Evolutionary conservation across 2,797 vertebrate species (phyloP), one percentile per base, ranked within the genome.

Genomic region (Synanceia verrucosa): DNA sequence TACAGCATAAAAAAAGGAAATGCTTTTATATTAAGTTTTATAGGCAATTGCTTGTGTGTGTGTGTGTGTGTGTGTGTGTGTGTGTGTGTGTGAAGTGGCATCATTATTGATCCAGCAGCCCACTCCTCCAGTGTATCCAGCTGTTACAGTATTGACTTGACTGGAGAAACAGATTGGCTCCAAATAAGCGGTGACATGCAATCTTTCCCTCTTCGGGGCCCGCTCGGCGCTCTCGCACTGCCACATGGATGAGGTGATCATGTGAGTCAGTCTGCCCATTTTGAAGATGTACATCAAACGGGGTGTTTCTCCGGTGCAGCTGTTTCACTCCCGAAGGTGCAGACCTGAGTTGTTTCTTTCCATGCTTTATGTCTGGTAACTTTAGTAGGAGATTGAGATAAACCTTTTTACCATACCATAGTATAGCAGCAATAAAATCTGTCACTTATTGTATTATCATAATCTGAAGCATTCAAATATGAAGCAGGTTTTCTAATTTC

Each of bases 101-200:
- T 82, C 74, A 16, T 73, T 67, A 86, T 68, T 61, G 75, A 85
- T 76, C 78, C 43, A 21, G 52, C 47, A 34, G 64, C 65, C 21
- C 29, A 16, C 74, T 64, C 60, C 60, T 77, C 46, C 24, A 34
- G 62, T 65, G 48, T 47, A 64, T 81, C 76, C 64, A 79, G 59
- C 84, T 52, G 77, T 55, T 78, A 63, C 39, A 51, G 18, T 78
- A 88, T 88, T 83, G 82, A 88, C 75, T 68, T 53, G 69, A 76
- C 59, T 76, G 70, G 50, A 72, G 79, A 88, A 88, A 90, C 65
- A 57, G 85, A 92, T 88, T 87, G 82, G 75, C 72, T 78, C 52
- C 78, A 86, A 88, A 90, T 69, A 58, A 82, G 76, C 48, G 8
- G 33, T 31, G 87, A 88, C 82, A 78, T 71, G 60, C 72, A 91